Conservation (phyloP, 1,140 invertebrate species). For the Bombus breviceps region DNA sequence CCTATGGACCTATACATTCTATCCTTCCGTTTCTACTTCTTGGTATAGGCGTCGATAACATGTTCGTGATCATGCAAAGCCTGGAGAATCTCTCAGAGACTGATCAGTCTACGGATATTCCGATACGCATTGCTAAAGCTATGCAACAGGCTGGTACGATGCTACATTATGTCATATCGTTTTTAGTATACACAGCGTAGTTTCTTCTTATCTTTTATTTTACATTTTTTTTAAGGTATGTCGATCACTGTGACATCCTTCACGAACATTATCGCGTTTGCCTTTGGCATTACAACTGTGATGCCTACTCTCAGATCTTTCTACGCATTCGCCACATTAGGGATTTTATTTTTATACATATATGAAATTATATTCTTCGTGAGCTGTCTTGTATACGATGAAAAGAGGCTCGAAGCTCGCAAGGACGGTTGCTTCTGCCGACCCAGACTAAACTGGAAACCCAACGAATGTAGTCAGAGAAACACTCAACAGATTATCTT, state of each 20-base stretch:
- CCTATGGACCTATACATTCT: slow-evolving; percentile 84
- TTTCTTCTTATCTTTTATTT: neutral
- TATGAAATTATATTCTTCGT: slow-evolving; percentile 85
- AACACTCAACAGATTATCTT: slow-evolving; percentile 82
- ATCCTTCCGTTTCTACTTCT: slow-evolving; percentile 85
- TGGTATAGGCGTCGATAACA: slow-evolving; percentile 84
- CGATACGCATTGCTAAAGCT: slow-evolving; percentile 79
- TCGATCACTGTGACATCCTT: slow-evolving; percentile 88
- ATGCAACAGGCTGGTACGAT: slow-evolving; percentile 83
- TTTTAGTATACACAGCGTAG: neutral
- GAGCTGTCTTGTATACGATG: slow-evolving; percentile 83
- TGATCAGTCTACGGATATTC: slow-evolving; percentile 73
- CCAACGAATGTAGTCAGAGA: slow-evolving; percentile 81
- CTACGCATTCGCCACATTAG: slow-evolving; percentile 82
- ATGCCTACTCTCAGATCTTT: slow-evolving; percentile 83
- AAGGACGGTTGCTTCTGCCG: slow-evolving; percentile 83
- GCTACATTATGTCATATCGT: neutral
- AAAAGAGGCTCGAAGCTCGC: slow-evolving; percentile 78
- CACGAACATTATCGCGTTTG: slow-evolving; percentile 87
- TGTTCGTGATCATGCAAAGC: slow-evolving; percentile 84
- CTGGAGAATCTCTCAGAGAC: slow-evolving; percentile 72
- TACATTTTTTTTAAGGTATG: slow-evolving; percentile 70
- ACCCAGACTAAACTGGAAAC: slow-evolving; percentile 78
- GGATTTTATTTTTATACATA: slow-evolving; percentile 83
- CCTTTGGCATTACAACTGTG: slow-evolving; percentile 85